phyloP scores from a whole-genome alignment of 1,140 invertebrate genomes.

The Acromyrmex charruanus region DNA sequence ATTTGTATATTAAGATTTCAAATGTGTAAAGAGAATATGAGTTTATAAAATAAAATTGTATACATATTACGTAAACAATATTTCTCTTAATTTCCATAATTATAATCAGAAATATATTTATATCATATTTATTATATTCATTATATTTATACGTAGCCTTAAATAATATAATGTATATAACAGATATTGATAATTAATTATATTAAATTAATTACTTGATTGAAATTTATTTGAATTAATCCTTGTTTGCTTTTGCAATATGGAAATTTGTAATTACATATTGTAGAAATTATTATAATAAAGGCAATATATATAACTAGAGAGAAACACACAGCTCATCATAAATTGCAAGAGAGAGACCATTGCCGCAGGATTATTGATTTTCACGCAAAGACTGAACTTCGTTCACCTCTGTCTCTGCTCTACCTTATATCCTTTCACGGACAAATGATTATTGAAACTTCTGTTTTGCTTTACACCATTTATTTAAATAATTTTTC shows the following conservation, averaged over 20 bases:
- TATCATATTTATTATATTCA: background rate
- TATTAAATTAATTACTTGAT: slow-evolving; percentile 4
- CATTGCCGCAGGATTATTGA: slow-evolving; percentile 82
- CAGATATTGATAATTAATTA: background rate
- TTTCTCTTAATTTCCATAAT: background rate
- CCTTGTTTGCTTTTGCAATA: background rate
- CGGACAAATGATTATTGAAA: slow-evolving; percentile 1
- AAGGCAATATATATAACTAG: background rate
- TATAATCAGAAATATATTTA: background rate
- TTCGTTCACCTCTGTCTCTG: slow-evolving; percentile 69
- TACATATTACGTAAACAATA: background rate
- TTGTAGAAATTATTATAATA: background rate
- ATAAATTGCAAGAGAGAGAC: slow-evolving; percentile 8
- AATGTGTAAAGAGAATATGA: background rate
- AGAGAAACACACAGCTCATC: background rate
- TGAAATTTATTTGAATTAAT: background rate
- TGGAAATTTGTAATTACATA: background rate
- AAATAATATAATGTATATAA: background rate
- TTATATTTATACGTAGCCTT: background rate
- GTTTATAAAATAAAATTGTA: background rate
- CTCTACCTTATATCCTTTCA: background rate
- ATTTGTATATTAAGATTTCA: background rate
- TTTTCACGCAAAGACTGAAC: slow-evolving; percentile 82
- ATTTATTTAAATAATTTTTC: slow-evolving; percentile 13
- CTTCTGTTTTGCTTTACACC: background rate